A percentile compares a stretch with the other conserved stretches of the same genome.
Conservation (phyloP, 2,888 invertebrate species). For the Cephus pygmeus region DNA sequence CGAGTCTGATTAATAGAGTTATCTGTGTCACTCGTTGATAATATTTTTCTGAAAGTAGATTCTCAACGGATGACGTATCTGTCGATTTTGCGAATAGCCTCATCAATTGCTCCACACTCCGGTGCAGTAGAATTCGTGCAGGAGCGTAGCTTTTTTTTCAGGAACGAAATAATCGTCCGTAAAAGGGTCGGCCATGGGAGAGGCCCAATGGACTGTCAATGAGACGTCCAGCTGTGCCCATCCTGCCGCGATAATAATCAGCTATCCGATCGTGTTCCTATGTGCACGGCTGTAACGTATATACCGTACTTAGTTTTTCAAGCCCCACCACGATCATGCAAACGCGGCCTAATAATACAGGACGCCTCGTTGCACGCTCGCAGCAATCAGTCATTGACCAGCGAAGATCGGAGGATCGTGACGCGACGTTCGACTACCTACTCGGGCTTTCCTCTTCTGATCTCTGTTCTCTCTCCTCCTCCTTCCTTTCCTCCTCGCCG, state of each 20-base stretch:
- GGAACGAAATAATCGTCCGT: not conserved
- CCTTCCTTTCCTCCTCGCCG: not conserved
- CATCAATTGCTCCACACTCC: not conserved
- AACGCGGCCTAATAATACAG: not conserved
- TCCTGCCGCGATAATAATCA: conserved; percentile 46
- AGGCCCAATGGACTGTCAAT: conserved; percentile 35
- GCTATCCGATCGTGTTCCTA: not conserved
- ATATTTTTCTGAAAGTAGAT: not conserved
- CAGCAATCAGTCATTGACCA: conserved; percentile 27
- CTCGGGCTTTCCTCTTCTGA: not conserved
- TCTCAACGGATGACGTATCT: not conserved
- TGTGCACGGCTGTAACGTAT: not conserved
- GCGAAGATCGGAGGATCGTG: not conserved
- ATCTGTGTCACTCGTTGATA: not conserved
- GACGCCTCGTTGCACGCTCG: conserved; percentile 6
- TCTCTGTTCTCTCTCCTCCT: not conserved
- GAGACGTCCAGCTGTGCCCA: conserved; percentile 54
- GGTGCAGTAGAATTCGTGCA: not conserved
- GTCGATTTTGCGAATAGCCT: not conserved
- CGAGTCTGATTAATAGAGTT: not conserved
- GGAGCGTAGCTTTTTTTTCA: not conserved
- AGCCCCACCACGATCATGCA: not conserved
- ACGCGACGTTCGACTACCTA: not conserved
- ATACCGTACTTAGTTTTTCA: not conserved
- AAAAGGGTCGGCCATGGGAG: conserved; percentile 7